These are phyloP conservation scores for Pyrocephalus nanus DNA, from an alignment of 2,797 vertebrate species.

Conservation along the genomic window DNA sequence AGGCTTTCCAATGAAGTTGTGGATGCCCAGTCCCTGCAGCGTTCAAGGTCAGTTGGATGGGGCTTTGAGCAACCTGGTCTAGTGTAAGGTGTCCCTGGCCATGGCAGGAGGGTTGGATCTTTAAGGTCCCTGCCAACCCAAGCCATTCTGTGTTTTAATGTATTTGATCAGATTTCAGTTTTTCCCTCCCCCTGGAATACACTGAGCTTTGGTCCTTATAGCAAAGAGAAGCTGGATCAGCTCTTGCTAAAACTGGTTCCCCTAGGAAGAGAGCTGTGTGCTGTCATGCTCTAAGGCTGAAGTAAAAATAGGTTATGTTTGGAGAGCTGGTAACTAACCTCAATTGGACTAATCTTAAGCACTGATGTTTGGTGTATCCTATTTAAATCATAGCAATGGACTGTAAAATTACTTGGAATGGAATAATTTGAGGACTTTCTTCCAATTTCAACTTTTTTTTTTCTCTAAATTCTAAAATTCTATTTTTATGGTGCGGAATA, in stretches of 20 bases:
- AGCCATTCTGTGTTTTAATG: not conserved
- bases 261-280: not conserved
- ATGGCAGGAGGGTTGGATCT: not conserved
- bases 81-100: not conserved
- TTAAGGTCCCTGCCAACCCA: not conserved
- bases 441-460: not conserved
- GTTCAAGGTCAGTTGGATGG: not conserved
- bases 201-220: not conserved
- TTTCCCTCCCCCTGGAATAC: not conserved
- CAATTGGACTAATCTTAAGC: not conserved
- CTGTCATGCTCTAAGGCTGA: not conserved
- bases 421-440: not conserved
- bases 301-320: not conserved
- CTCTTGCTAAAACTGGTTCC: not conserved
- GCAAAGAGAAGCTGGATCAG: not conserved
- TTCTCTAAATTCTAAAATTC: not conserved
- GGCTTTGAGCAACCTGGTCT: not conserved
- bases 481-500: not conserved
- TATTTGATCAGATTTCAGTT: not conserved
- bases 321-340: not conserved
- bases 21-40: not conserved
- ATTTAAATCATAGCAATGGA: not conserved
- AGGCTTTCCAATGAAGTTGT: not conserved
- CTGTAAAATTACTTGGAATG: not conserved
- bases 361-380: not conserved